A percentile compares a stretch with the other conserved stretches of the same genome.
phyloP scores from a whole-genome alignment of 2,797 vertebrate genomes.

The Carapus acus region DNA sequence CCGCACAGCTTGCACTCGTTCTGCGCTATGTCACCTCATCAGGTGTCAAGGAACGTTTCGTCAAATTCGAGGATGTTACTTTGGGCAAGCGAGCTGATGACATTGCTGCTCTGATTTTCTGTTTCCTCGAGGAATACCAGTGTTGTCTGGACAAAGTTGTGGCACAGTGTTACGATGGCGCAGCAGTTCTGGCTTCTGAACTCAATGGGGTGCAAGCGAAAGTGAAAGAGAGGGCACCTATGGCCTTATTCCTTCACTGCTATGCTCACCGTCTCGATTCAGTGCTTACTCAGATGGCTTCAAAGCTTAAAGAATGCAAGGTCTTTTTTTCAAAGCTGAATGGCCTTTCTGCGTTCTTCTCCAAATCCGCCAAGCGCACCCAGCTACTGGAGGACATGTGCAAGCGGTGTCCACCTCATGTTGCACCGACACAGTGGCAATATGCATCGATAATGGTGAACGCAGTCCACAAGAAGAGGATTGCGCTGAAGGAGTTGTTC shows the following conservation, averaged over 20 bases:
- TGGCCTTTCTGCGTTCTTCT: constrained; percentile 28
- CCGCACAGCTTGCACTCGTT: constrained; percentile 15
- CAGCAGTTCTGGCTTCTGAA: constrained; percentile 21
- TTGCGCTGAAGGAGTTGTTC: constrained; percentile 23
- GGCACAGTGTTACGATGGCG: constrained; percentile 29
- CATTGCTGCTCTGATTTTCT: constrained; percentile 24
- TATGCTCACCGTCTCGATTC: constrained; percentile 15
- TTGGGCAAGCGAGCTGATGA: constrained; percentile 22
- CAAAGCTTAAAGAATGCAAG: constrained; percentile 22
- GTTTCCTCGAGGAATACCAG: constrained; percentile 19
- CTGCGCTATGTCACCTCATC: constrained; percentile 19
- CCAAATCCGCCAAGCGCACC: constrained; percentile 15
- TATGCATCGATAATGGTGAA: constrained; percentile 9
- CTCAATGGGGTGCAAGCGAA: constrained; percentile 33
- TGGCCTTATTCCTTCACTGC: constrained; percentile 30
- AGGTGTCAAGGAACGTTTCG: constrained; percentile 33
- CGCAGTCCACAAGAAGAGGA: constrained; percentile 21
- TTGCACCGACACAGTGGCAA: constrained; percentile 19
- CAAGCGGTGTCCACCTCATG: not conserved
- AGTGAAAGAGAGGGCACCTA: constrained; percentile 22
- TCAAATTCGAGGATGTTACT: constrained; percentile 31
- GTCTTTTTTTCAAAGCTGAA: constrained; percentile 23
- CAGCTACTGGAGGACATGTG: constrained; percentile 22
- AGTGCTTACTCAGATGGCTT: constrained; percentile 19
- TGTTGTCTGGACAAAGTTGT: constrained; percentile 33